Evolutionary conservation across 2,888 invertebrate genomes (phyloP).

Genomic region (Oegoconia quadripuncta): DNA sequence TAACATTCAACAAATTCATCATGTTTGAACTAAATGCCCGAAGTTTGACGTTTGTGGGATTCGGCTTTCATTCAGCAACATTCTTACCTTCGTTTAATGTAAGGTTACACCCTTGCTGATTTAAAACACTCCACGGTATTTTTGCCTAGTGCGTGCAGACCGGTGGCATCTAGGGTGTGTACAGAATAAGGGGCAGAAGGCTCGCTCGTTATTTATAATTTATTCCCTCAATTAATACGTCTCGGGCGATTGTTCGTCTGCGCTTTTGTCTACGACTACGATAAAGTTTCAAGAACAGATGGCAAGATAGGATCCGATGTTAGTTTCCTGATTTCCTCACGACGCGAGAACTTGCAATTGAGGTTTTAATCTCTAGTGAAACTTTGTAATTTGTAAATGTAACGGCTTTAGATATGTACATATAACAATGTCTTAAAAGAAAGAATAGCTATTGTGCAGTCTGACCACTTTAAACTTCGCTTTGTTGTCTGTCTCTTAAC

Average conservation of each 20-base stretch:
- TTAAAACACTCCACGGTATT: neutral
- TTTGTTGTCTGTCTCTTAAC: slow-evolving; percentile 12
- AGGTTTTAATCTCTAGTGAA: slow-evolving; percentile 11
- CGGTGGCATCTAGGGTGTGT: slow-evolving; percentile 23
- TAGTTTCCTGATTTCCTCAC: slow-evolving; percentile 11
- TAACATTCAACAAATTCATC: too few species aligned
- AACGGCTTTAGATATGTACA: slow-evolving; percentile 2
- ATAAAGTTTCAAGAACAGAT: slow-evolving; percentile 14
- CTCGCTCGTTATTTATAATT: slow-evolving; percentile 59
- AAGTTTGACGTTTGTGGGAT: too few species aligned
- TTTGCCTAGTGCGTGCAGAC: slow-evolving; percentile 21
- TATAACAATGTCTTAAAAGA: slow-evolving; percentile 4
- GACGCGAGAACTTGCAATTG: slow-evolving; percentile 5
- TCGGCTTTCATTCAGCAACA: too few species aligned
- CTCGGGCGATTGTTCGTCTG: slow-evolving; percentile 34
- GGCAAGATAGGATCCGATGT: slow-evolving; percentile 11
- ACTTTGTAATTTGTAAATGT: slow-evolving; percentile 5
- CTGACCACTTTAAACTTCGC: slow-evolving; percentile 9
- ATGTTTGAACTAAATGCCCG: too few species aligned
- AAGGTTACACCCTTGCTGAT: neutral
- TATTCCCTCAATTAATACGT: slow-evolving; percentile 66
- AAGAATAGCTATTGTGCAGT: slow-evolving; percentile 4
- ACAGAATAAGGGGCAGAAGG: slow-evolving; percentile 35
- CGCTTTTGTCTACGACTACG: slow-evolving; percentile 28
- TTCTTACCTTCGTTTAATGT: neutral